phyloP scores from a whole-genome alignment of 2,888 invertebrate genomes.

The Trisateles emortualis region DNA sequence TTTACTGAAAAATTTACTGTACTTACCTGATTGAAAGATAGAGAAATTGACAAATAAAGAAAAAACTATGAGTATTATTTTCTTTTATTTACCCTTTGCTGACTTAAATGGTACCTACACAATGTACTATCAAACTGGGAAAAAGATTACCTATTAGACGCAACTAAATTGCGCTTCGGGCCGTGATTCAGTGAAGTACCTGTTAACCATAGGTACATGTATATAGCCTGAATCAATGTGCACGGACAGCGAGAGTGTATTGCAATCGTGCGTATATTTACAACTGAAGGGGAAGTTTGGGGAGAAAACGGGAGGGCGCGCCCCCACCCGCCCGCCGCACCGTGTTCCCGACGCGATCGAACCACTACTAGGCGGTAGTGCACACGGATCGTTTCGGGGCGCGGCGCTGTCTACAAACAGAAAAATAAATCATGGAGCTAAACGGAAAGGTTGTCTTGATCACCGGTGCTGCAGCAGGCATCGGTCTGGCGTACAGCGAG shows the following conservation, averaged over 20 bases:
- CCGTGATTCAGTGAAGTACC: constrained; percentile 19
- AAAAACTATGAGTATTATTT: constrained; percentile 55
- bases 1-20: constrained; percentile 79
- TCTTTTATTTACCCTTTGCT: constrained; percentile 46
- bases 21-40: constrained; percentile 62
- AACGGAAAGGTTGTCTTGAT: constrained; percentile 91
- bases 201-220: constrained; percentile 29
- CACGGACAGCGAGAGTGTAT: constrained; percentile 69
- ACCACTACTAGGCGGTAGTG: constrained; percentile 67
- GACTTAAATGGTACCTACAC: too few species aligned
- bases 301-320: constrained; percentile 63
- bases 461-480: constrained; percentile 91
- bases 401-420: constrained; percentile 59
- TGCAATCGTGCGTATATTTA: constrained; percentile 79
- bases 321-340: constrained; percentile 52
- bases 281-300: constrained; percentile 70
- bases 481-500: constrained; percentile 91
- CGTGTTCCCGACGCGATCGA: constrained; percentile 73
- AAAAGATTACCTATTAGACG: too few species aligned
- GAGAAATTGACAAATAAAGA: constrained; percentile 82
- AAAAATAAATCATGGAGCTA: constrained; percentile 87
- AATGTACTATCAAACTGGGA: too few species aligned
- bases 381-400: constrained; percentile 63
- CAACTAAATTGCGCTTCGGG: constrained; percentile 14
- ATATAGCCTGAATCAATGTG: constrained; percentile 66